phyloP scores from a whole-genome alignment of 2,797 vertebrate genomes.

The Cygnus olor region DNA sequence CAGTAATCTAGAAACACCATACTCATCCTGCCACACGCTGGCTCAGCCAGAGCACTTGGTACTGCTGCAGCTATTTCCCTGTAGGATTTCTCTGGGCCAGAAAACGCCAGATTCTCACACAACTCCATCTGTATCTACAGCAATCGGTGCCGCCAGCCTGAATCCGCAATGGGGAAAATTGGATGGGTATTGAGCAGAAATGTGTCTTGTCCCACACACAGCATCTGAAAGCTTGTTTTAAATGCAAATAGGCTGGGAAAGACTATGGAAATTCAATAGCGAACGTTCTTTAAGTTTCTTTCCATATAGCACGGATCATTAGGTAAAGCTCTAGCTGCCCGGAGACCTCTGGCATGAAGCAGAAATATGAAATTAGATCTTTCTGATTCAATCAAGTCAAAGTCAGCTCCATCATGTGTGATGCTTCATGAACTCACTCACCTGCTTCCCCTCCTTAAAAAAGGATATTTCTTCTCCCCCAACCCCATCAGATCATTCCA shows the following conservation, averaged over 20 bases:
- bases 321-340: slow-evolving; percentile 19
- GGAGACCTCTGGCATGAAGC: not conserved
- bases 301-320: not conserved
- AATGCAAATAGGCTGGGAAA: slow-evolving; percentile 29
- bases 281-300: not conserved
- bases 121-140: slow-evolving; percentile 14
- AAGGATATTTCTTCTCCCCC: not conserved
- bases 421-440: not conserved
- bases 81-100: slow-evolving; percentile 5
- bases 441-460: not conserved
- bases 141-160: not conserved
- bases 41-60: not conserved
- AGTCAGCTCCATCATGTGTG: accelerated
- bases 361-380: not conserved
- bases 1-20: not conserved
- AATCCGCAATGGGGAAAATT: not conserved
- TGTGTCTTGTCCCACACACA: slow-evolving; percentile 32
- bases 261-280: slow-evolving; percentile 39
- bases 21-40: not conserved
- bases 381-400: accelerated
- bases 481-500: not conserved
- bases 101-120: not conserved
- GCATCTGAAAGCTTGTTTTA: slow-evolving; percentile 19
- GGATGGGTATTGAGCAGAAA: slow-evolving; percentile 23
- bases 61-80: not conserved